Conservation (phyloP, 2,888 invertebrate species). For the Lucinisca nassula region DNA sequence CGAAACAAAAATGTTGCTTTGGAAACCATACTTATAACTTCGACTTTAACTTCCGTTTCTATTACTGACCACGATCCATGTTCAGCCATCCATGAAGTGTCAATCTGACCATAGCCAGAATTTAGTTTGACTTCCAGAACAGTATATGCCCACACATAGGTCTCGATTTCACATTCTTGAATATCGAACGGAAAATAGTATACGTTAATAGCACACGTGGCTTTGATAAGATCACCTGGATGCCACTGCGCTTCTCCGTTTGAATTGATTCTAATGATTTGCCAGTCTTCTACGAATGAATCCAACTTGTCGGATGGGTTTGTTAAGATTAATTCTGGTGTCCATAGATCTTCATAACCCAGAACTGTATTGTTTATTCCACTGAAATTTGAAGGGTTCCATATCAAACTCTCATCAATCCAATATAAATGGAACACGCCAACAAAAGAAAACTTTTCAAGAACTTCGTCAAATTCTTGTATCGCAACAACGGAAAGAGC, state of each 20-base stretch:
- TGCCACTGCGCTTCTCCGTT: constrained; percentile 58
- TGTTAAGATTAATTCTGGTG: too few species aligned
- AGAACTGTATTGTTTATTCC: too few species aligned
- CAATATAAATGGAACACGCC: too few species aligned
- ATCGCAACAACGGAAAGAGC: neutral
- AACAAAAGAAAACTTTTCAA: too few species aligned
- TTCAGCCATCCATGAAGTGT: neutral
- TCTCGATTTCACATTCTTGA: constrained; percentile 52
- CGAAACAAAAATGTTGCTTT: constrained; percentile 1
- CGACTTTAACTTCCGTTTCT: neutral
- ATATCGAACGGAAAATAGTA: constrained; percentile 65
- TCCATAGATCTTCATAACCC: too few species aligned
- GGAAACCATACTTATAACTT: neutral
- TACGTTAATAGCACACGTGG: constrained; percentile 61
- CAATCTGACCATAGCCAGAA: neutral
- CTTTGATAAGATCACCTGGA: constrained; percentile 45
- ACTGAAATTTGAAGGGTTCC: too few species aligned
- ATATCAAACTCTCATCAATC: too few species aligned
- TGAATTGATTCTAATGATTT: constrained; percentile 35
- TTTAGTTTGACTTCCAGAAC: constrained; percentile 35
- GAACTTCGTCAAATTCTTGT: neutral
- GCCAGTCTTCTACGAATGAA: constrained; percentile 55
- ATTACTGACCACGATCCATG: neutral
- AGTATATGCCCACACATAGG: constrained; percentile 52
- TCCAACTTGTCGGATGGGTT: constrained; percentile 64